phyloP scores from a whole-genome alignment of 2,888 invertebrate genomes.

The Nasonovia ribisnigri region DNA sequence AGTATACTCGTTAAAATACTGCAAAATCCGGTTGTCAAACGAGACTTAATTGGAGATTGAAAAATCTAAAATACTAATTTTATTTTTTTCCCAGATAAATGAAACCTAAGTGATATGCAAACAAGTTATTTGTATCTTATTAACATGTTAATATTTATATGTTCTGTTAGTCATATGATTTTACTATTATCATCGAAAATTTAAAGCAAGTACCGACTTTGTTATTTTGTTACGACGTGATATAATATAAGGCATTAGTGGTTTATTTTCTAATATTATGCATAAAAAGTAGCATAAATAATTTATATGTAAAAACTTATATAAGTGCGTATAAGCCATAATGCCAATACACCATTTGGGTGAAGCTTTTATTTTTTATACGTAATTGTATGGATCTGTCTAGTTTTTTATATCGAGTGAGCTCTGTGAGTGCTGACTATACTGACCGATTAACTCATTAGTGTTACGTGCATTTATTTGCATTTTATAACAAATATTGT shows the following conservation, averaged over 20 bases:
- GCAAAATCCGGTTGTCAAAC: background rate
- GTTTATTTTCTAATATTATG: background rate
- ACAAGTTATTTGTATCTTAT: background rate
- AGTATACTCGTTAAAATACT: background rate
- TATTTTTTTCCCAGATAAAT: background rate
- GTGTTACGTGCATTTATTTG: background rate
- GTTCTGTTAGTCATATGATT: background rate
- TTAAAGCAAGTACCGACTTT: background rate
- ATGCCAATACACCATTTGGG: background rate
- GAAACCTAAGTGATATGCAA: background rate
- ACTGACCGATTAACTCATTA: background rate
- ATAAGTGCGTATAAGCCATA: background rate
- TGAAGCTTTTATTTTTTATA: background rate
- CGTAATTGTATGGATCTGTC: background rate
- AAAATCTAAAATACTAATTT: background rate
- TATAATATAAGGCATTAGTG: background rate
- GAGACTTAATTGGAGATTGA: background rate
- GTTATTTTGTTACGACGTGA: background rate
- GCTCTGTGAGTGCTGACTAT: background rate
- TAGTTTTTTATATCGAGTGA: background rate
- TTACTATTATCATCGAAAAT: background rate
- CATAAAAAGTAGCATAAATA: background rate
- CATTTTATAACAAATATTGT: too few relatives aligned
- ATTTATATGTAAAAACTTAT: background rate
- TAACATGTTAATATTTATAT: background rate